A percentile compares a stretch with the other conserved stretches of the same genome.
Conservation (phyloP, 2,888 invertebrate genomes). For the Coenonympha glycerion region DNA sequence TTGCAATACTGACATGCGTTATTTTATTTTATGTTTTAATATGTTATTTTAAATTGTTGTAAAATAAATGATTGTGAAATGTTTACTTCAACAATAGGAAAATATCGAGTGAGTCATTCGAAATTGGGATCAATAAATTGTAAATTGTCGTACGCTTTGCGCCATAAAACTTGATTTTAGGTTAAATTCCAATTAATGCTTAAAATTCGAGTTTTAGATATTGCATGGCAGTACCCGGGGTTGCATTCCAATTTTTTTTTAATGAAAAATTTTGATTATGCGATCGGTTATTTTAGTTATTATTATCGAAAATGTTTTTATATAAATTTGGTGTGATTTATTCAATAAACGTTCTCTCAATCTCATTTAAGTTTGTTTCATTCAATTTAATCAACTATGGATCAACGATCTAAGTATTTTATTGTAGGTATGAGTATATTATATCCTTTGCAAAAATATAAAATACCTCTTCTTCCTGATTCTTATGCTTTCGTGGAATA, state of each 20-base stretch:
- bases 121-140: slow-evolving; percentile 39
- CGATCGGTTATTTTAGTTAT: slow-evolving; percentile 58
- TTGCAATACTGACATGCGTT: slow-evolving; percentile 57
- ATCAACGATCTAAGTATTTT: too few species aligned
- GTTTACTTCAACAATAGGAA: slow-evolving; percentile 70
- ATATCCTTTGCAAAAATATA: too few species aligned
- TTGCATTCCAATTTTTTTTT: slow-evolving; percentile 70
- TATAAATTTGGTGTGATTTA: slow-evolving; percentile 48
- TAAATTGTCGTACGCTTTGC: slow-evolving; percentile 58
- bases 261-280: slow-evolving; percentile 72
- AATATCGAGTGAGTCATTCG: slow-evolving; percentile 24
- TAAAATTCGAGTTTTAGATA: slow-evolving; percentile 67
- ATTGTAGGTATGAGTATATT: too few species aligned
- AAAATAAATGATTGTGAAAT: slow-evolving; percentile 43
- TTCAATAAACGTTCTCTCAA: slow-evolving; percentile 63
- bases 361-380: slow-evolving; percentile 30
- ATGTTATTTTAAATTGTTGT: slow-evolving; percentile 34
- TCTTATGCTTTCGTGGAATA: too few species aligned
- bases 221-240: slow-evolving; percentile 71
- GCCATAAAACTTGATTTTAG: slow-evolving; percentile 69
- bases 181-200: slow-evolving; percentile 43
- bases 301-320: slow-evolving; percentile 39
- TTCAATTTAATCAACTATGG: too few species aligned
- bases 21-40: slow-evolving; percentile 41
- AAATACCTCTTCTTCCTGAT: too few species aligned